phyloP scores from a whole-genome alignment of 2,888 invertebrate genomes.

The Drosophila longiperda region DNA sequence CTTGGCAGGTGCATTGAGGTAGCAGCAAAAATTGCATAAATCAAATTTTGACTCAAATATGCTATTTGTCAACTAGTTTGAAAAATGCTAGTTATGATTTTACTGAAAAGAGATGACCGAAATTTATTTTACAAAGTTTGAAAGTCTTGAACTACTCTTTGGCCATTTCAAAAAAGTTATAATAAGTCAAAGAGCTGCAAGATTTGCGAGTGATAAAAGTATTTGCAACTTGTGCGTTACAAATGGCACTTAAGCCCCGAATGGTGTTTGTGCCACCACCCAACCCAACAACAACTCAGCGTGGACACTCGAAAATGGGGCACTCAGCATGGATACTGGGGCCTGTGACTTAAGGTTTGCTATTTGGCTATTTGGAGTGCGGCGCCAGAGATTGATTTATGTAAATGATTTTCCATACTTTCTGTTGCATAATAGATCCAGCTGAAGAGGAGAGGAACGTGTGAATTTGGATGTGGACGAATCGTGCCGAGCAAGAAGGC shows the following conservation, averaged over 20 bases:
- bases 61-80: neutral
- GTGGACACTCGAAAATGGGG: conserved; percentile 36
- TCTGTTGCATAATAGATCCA: conserved; percentile 76
- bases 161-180: conserved; percentile 19
- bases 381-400: conserved; percentile 71
- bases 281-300: conserved; percentile 30
- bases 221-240: conserved; percentile 54
- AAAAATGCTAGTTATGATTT: neutral
- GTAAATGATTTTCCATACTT: conserved; percentile 78
- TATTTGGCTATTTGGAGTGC: conserved; percentile 32
- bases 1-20: neutral
- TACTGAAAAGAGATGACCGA: neutral
- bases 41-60: neutral
- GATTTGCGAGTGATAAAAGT: conserved; percentile 39
- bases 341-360: conserved; percentile 14
- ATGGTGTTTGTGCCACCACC: conserved; percentile 16
- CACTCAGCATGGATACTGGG: conserved; percentile 37
- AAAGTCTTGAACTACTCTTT: neutral
- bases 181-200: conserved; percentile 31
- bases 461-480: conserved; percentile 33
- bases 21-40: neutral
- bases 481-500: conserved; percentile 30
- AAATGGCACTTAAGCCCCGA: conserved; percentile 55
- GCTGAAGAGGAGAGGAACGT: conserved; percentile 25
- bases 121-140: neutral